Conservation (phyloP, 1,140 invertebrate genomes). For the Ridgeia piscesae region DNA sequence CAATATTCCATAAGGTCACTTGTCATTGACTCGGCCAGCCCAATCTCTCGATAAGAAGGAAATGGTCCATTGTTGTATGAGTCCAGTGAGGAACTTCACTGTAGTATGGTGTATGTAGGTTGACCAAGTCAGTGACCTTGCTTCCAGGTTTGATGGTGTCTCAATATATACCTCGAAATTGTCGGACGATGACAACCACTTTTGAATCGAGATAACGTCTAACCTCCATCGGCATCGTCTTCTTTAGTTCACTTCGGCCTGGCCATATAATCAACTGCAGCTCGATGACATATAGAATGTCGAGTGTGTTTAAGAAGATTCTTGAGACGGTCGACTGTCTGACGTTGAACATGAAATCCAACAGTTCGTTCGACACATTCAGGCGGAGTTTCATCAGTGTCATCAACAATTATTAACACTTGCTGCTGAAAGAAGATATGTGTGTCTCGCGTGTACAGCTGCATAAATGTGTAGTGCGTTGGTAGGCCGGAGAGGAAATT, state of each 20-base stretch:
- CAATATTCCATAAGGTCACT: too few relatives aligned
- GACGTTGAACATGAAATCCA: slow-evolving; percentile 26
- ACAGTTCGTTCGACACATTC: not conserved
- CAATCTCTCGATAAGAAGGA: slow-evolving; percentile 11
- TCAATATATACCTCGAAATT: not conserved
- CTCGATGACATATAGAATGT: slow-evolving; percentile 17
- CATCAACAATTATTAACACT: too few relatives aligned
- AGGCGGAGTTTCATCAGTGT: not conserved
- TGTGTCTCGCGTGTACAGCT: too few relatives aligned
- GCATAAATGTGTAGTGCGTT: too few relatives aligned
- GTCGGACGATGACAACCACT: slow-evolving; percentile 27
- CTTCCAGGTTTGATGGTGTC: slow-evolving; percentile 13
- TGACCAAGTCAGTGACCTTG: too few relatives aligned
- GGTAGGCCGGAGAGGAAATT: too few relatives aligned
- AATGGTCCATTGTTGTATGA: slow-evolving; percentile 13
- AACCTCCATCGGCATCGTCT: slow-evolving; percentile 32
- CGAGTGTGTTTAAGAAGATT: slow-evolving; percentile 26
- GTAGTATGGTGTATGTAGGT: too few relatives aligned
- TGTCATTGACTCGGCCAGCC: too few relatives aligned
- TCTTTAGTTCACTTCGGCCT: slow-evolving; percentile 21
- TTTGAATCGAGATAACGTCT: slow-evolving; percentile 28
- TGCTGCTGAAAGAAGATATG: too few relatives aligned
- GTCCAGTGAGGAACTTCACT: too few relatives aligned
- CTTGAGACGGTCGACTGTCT: slow-evolving; percentile 21
- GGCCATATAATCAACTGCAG: too few relatives aligned